A percentile compares a stretch with the other conserved stretches of the same genome.
phyloP scores from a whole-genome alignment of 2,113 vertebrate genomes.

The Camelus bactrianus region DNA sequence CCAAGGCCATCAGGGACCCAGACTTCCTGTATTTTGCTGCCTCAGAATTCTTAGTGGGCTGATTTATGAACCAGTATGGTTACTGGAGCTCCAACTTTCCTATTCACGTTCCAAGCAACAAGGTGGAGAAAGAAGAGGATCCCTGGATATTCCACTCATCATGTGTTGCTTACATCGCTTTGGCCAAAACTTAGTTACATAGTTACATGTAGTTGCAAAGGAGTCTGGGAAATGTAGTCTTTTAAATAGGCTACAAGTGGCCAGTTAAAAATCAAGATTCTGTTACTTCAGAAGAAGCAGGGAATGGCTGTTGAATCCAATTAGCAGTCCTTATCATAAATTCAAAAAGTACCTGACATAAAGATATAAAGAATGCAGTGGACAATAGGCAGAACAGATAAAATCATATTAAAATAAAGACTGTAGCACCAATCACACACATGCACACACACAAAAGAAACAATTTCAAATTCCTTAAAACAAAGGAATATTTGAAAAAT shows the following conservation, averaged over 20 bases:
- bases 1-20: neutral
- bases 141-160: neutral
- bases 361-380: neutral
- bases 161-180: neutral
- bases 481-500: neutral
- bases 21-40: neutral
- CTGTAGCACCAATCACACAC: neutral
- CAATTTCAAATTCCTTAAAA: neutral
- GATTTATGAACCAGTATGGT: neutral
- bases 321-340: neutral
- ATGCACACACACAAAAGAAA: neutral
- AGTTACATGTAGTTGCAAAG: neutral
- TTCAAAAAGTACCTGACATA: neutral
- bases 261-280: neutral
- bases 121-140: neutral
- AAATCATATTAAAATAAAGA: neutral
- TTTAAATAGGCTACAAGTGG: neutral
- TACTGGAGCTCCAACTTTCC: neutral
- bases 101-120: neutral
- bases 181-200: neutral
- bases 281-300: neutral
- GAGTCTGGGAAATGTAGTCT: neutral
- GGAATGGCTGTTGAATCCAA: neutral
- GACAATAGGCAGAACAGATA: neutral
- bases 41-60: neutral